These are phyloP conservation scores for Drosophila buzzatii DNA, from an alignment of 2,888 invertebrate species.

Conservation along the genomic window DNA sequence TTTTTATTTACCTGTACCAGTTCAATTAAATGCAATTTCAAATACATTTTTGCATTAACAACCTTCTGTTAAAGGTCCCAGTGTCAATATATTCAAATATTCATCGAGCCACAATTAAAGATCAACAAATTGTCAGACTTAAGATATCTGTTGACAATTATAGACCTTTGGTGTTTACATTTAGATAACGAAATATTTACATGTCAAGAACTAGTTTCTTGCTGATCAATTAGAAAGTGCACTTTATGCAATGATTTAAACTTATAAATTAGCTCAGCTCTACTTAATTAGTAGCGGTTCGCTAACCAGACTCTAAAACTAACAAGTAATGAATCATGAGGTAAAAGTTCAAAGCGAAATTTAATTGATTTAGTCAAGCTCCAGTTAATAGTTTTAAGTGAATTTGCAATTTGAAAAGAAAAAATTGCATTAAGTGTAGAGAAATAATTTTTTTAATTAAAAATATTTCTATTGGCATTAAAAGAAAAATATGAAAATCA, in stretches of 20 bases:
- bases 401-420: not conserved
- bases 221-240: not conserved
- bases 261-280: not conserved
- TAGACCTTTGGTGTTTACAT: not conserved
- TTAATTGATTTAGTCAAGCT: not conserved
- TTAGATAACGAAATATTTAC: not conserved
- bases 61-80: not conserved
- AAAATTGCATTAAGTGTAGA: not conserved
- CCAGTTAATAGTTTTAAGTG: not conserved
- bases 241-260: not conserved
- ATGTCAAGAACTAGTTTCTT: not conserved
- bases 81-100: not conserved
- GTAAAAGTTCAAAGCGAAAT: not conserved
- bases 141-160: not conserved
- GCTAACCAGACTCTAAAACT: not conserved
- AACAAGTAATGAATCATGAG: not conserved
- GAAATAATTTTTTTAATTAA: not conserved
- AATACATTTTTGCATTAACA: not conserved
- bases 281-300: not conserved
- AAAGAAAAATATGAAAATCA: not conserved
- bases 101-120: not conserved
- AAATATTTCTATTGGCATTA: not conserved
- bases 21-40: not conserved
- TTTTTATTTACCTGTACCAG: too few relatives aligned
- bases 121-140: not conserved